Conservation (phyloP, 2,888 invertebrate species). For the Thereva nobilitata region DNA sequence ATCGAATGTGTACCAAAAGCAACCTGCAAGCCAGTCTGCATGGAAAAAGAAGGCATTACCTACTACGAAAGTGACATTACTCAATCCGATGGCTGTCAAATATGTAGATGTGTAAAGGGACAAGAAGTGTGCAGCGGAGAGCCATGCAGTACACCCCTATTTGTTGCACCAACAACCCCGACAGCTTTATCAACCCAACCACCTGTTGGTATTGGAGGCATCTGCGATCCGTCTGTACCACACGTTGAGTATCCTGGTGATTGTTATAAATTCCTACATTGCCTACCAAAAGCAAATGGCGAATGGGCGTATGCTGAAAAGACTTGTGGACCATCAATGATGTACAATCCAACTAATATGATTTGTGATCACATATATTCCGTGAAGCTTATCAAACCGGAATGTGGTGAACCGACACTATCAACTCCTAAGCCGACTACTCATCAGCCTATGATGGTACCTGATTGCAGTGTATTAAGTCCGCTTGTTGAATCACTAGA, state of each 20-base stretch:
- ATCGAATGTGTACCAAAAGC: slow-evolving; percentile 75
- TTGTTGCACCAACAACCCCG: slow-evolving; percentile 38
- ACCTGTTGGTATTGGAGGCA: slow-evolving; percentile 45
- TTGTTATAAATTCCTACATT: slow-evolving; percentile 73
- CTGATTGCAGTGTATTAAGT: slow-evolving; percentile 56
- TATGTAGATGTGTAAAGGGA: slow-evolving; percentile 75
- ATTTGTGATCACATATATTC: slow-evolving; percentile 68
- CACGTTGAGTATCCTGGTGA: slow-evolving; percentile 67
- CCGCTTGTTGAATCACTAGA: slow-evolving; percentile 63
- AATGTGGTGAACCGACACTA: slow-evolving; percentile 58
- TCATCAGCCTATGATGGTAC: neutral
- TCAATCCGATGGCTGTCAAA: slow-evolving; percentile 76
- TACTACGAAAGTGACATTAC: slow-evolving; percentile 79
- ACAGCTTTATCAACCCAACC: slow-evolving; percentile 40
- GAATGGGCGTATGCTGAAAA: slow-evolving; percentile 64
- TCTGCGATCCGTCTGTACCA: slow-evolving; percentile 60
- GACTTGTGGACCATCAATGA: slow-evolving; percentile 66
- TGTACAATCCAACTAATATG: slow-evolving; percentile 69
- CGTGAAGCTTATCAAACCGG: slow-evolving; percentile 65
- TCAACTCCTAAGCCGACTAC: slow-evolving; percentile 8
- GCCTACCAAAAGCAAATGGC: slow-evolving; percentile 60
- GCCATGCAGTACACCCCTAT: slow-evolving; percentile 61
- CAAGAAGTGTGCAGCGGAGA: slow-evolving; percentile 72
- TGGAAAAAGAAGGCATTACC: slow-evolving; percentile 67
- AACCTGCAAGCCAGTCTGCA: slow-evolving; percentile 72